Evolutionary conservation across 2,888 invertebrate genomes (phyloP).

Genomic region (Orthonychiurus folsomi): DNA sequence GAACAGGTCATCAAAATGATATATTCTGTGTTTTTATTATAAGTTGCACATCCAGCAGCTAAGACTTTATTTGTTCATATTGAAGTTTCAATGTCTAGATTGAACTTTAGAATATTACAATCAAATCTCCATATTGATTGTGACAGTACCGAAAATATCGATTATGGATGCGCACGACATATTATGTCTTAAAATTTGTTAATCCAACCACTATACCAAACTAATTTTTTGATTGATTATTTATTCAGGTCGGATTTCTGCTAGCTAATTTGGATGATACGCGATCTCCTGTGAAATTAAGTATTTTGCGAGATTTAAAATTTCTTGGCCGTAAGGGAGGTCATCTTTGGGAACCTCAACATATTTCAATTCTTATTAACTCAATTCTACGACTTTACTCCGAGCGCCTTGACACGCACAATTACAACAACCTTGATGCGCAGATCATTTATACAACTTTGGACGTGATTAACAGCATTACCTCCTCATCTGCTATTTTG

Average conservation of each 20-base stretch:
- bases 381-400: slow-evolving; percentile 21
- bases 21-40: no score
- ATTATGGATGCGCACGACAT: no score
- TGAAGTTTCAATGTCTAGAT: no score
- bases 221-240: neutral
- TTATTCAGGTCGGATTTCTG: slow-evolving; percentile 51
- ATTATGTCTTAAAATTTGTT: neutral
- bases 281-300: slow-evolving; percentile 59
- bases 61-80: no score
- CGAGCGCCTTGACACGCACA: slow-evolving; percentile 20
- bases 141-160: no score
- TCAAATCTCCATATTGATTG: no score
- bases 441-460: slow-evolving; percentile 31
- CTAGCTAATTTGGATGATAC: slow-evolving; percentile 62
- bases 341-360: slow-evolving; percentile 65
- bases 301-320: slow-evolving; percentile 58
- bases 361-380: slow-evolving; percentile 35
- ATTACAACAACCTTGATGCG: slow-evolving; percentile 13
- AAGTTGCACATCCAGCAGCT: no score
- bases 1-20: no score
- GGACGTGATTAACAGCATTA: slow-evolving; percentile 35
- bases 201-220: neutral
- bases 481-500: slow-evolving; percentile 37
- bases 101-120: no score
- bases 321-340: slow-evolving; percentile 63